A percentile compares a stretch with the other conserved stretches of the same genome.
phyloP scores from a whole-genome alignment of 1,140 invertebrate species.

The Bombus pyrosoma region DNA sequence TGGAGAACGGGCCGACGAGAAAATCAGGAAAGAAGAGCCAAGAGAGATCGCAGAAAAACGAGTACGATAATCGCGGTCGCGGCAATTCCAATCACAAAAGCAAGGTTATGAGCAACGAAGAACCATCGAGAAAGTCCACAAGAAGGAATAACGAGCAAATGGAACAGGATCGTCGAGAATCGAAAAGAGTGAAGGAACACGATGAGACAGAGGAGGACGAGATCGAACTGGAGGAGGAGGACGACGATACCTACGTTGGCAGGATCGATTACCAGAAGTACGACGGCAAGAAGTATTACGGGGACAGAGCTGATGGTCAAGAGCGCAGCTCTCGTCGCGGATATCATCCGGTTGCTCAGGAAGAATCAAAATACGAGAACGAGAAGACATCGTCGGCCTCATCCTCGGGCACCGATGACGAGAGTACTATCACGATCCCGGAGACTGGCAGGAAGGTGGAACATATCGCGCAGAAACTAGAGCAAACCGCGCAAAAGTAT shows the following conservation, averaged over 20 bases:
- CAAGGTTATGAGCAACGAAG: slow-evolving; percentile 63
- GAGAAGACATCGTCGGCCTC: slow-evolving; percentile 75
- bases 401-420: slow-evolving; percentile 77
- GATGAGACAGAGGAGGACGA: slow-evolving; percentile 79
- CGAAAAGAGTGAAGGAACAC: slow-evolving; percentile 61
- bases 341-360: slow-evolving; percentile 33
- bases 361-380: slow-evolving; percentile 75
- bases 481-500: slow-evolving; percentile 81
- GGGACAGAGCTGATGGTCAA: slow-evolving; percentile 45
- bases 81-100: slow-evolving; percentile 63
- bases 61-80: slow-evolving; percentile 50
- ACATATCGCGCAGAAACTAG: slow-evolving; percentile 81
- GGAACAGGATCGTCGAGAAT: slow-evolving; percentile 60
- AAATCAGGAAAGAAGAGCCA: slow-evolving; percentile 64
- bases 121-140: slow-evolving; percentile 44
- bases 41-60: slow-evolving; percentile 55
- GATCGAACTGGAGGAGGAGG: slow-evolving; percentile 69
- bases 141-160: slow-evolving; percentile 44
- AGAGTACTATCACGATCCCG: slow-evolving; percentile 79
- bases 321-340: slow-evolving; percentile 35
- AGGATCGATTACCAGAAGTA: slow-evolving; percentile 65
- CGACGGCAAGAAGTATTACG: slow-evolving; percentile 47
- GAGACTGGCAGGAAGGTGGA: slow-evolving; percentile 80
- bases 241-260: slow-evolving; percentile 63
- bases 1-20: slow-evolving; percentile 63